A percentile compares a stretch with the other conserved stretches of the same genome.
These are phyloP conservation scores for Tanytarsus gracilentus DNA, from an alignment of 2,888 invertebrate genomes.

Conservation along the genomic window DNA sequence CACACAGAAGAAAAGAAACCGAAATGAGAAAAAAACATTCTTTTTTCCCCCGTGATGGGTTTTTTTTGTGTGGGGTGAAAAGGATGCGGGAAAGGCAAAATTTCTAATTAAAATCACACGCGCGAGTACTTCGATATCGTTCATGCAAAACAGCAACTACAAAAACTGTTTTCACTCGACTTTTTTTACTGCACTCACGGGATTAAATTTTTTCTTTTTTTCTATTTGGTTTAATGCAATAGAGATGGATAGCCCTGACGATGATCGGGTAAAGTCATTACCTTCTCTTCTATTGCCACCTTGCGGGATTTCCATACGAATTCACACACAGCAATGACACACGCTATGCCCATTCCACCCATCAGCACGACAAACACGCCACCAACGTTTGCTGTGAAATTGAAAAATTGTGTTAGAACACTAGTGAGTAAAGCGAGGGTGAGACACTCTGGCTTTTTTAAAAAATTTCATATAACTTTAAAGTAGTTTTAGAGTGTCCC, in stretches of 20 bases:
- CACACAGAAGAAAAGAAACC: background rate
- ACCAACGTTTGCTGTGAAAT: constrained; percentile 69
- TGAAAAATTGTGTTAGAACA: too few species aligned
- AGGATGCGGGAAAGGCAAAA: too few species aligned
- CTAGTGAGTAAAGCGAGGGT: too few species aligned
- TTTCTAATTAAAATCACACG: too few species aligned
- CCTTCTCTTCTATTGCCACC: constrained; percentile 83
- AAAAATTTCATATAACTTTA: background rate
- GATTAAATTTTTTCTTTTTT: background rate
- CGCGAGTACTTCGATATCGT: too few species aligned
- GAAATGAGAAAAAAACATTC: background rate
- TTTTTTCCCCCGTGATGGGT: too few species aligned
- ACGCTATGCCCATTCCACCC: constrained; percentile 78
- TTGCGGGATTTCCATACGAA: constrained; percentile 93
- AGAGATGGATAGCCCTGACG: constrained; percentile 19
- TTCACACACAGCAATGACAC: constrained; percentile 88
- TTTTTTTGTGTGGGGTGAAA: too few species aligned
- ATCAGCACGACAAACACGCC: constrained; percentile 94
- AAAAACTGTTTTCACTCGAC: too few species aligned
- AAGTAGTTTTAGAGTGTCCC: background rate
- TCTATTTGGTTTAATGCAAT: constrained; percentile 6
- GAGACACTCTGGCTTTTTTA: background rate
- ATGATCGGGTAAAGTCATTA: constrained; percentile 45
- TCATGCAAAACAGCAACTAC: background rate
- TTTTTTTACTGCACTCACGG: constrained; percentile 2